These are phyloP conservation scores for Bombus polaris DNA, from an alignment of 1,140 invertebrate species.

Conservation along the genomic window DNA sequence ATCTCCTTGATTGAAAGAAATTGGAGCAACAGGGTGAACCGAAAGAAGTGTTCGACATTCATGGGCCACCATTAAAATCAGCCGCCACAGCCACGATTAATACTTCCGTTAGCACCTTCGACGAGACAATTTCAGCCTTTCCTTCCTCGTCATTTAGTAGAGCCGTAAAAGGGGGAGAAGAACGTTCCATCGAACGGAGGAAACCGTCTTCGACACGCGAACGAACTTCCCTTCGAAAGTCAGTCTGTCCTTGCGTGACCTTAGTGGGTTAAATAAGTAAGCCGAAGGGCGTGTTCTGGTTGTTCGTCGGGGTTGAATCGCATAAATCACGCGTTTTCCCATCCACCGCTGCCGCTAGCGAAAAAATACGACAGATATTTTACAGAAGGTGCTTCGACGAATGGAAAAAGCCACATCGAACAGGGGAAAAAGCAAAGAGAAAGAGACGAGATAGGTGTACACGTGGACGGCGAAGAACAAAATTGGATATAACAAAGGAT, in stretches of 20 bases:
- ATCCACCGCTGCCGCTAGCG: not conserved
- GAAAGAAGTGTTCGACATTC: not conserved
- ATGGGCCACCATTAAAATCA: not conserved
- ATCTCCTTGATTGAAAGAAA: not conserved
- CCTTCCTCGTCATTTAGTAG: not conserved
- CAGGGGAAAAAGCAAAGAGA: not conserved
- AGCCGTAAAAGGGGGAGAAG: not conserved
- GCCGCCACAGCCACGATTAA: not conserved
- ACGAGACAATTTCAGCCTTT: conserved; percentile 1
- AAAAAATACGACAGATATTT: conserved; percentile 55
- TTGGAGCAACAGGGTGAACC: not conserved
- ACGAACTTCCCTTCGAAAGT: not conserved
- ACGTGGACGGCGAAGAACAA: not conserved
- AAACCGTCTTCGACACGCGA: conserved; percentile 8
- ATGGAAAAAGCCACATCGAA: not conserved
- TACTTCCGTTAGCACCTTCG: conserved; percentile 7
- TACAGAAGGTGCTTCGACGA: not conserved
- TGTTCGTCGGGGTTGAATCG: not conserved
- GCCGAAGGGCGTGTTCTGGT: conserved; percentile 33
- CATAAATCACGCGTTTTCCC: conserved; percentile 50
- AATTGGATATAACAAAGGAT: not conserved
- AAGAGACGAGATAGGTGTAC: not conserved
- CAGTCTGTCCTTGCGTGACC: conserved; percentile 22
- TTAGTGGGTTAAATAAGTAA: conserved; percentile 13
- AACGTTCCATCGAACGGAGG: not conserved